Base-by-base conservation (phyloP, 2,888 invertebrate species). In the Leptothorax acervorum region DNA sequence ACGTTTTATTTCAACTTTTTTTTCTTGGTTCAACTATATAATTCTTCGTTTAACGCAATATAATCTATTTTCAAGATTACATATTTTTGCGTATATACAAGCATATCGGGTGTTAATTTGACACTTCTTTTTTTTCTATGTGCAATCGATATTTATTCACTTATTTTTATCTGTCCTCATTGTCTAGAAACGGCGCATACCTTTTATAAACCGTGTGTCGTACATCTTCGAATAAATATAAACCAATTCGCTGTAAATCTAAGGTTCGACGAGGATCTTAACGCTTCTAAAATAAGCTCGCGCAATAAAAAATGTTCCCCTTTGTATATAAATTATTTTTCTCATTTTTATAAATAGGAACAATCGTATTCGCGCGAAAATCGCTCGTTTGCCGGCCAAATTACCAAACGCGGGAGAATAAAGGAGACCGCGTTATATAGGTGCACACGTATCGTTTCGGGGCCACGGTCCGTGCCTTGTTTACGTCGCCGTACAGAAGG, bases 401-500 rank as follows among this genome's bases (percentile, higher is more conserved):
- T 71, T 79, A 42, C 39, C 79, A 15, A 78, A 71, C 79, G 79
- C 79, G 71, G 12, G 55, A 68, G 68, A 79, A 70, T 83, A 78
- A 74, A 82, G 81, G 60, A 68, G 68, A 83, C 57, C 65, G 85
- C 73, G 83, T 62, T 81, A 62, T 70, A 71, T 78, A 76, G 55
- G 74, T 82, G 78, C 76, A 74, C 66, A 79, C 66, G 76, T 75
- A 87, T 85, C 86, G 87, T 85, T 85, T 82, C 86, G 87, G 84
- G 86, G 84, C 85, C 86, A 87, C 70, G 87, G 89, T 82, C 85
- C 86, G 91, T 82, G 91, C 87, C 92, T 93, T 93, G 93, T 93
- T 93, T 93, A 93, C 93, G 92, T 93, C 93, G 93, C 88, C 88
- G 55, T 84, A 89, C 89, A 82, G 86, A 84, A 82, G 87, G 86